These are phyloP conservation scores for Calliopum simillimum DNA, from an alignment of 2,888 invertebrate species.

Conservation along the genomic window DNA sequence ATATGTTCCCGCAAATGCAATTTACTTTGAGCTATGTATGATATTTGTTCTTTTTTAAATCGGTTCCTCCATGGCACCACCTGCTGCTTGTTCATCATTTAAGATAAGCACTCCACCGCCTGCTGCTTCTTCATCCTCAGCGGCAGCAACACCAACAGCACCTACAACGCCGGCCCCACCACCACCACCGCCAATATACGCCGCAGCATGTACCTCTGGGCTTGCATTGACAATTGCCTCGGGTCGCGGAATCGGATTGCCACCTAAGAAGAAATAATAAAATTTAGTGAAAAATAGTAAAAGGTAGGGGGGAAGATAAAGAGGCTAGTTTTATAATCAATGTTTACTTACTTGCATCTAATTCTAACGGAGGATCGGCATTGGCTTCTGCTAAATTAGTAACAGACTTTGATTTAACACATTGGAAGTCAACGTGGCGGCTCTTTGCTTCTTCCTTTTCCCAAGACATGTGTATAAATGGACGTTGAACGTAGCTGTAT, in stretches of 20 bases:
- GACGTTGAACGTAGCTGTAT: conserved; percentile 99
- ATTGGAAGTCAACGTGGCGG: conserved; percentile 98
- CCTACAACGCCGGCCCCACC: conserved; percentile 41
- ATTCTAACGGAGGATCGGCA: conserved; percentile 80
- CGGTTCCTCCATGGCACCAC: conserved; percentile 43
- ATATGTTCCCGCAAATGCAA: conserved; percentile 36
- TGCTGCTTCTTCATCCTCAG: conserved; percentile 58
- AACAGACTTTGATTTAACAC: conserved; percentile 97
- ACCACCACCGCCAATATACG: no score
- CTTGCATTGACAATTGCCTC: conserved; percentile 53
- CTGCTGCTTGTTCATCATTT: conserved; percentile 58
- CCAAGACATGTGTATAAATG: conserved; percentile 94
- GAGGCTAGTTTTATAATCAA: no score
- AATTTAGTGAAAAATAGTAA: no score
- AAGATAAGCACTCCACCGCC: conserved; percentile 55
- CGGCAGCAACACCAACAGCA: conserved; percentile 47
- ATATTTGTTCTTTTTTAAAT: neutral
- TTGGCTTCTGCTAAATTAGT: conserved; percentile 96
- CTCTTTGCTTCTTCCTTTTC: conserved; percentile 99
- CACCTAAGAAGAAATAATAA: conserved; percentile 51
- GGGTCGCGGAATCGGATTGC: conserved; percentile 64
- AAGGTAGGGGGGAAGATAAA: no score
- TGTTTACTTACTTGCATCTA: conserved; percentile 64
- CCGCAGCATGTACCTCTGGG: conserved; percentile 46
- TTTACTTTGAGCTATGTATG: conserved; percentile 9